Evolutionary conservation across 2,888 invertebrate species (phyloP).

Genomic region (Dichetophora obliterata): DNA sequence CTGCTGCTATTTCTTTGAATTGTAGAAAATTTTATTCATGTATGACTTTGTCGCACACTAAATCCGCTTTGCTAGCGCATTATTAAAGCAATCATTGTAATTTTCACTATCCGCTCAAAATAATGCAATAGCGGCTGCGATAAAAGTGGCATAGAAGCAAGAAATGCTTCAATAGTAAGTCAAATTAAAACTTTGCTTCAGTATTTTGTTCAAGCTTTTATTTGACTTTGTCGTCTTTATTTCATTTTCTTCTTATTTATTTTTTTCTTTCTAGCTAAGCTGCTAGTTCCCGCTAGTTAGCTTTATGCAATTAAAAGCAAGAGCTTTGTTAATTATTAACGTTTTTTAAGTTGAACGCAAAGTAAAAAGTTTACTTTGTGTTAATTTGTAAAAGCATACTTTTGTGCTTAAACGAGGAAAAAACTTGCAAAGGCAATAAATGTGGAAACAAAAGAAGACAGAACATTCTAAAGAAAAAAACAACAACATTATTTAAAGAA

Average conservation of each 20-base stretch:
- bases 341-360: constrained; percentile 10
- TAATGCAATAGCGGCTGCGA: constrained; percentile 20
- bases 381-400: constrained; percentile 40
- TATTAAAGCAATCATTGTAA: constrained; percentile 38
- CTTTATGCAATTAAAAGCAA: constrained; percentile 5
- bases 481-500: neutral
- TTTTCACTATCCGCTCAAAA: constrained; percentile 38
- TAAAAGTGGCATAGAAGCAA: neutral
- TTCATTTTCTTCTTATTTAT: neutral
- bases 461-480: neutral
- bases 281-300: too few relatives aligned
- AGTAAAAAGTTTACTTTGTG: constrained; percentile 40
- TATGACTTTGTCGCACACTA: neutral
- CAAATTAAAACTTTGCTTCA: constrained; percentile 19
- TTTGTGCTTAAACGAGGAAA: constrained; percentile 1
- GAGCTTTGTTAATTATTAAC: constrained; percentile 22
- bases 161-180: neutral
- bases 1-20: too few relatives aligned
- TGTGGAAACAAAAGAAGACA: neutral
- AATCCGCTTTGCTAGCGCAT: neutral
- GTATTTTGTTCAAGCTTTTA: constrained; percentile 13
- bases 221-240: neutral
- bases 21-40: neutral
- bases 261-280: neutral
- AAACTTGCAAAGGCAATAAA: neutral